A percentile compares a stretch with the other conserved stretches of the same genome.
Evolutionary conservation across 2,888 invertebrate species (phyloP).

Genomic region (Amphipyra tragopoginis): DNA sequence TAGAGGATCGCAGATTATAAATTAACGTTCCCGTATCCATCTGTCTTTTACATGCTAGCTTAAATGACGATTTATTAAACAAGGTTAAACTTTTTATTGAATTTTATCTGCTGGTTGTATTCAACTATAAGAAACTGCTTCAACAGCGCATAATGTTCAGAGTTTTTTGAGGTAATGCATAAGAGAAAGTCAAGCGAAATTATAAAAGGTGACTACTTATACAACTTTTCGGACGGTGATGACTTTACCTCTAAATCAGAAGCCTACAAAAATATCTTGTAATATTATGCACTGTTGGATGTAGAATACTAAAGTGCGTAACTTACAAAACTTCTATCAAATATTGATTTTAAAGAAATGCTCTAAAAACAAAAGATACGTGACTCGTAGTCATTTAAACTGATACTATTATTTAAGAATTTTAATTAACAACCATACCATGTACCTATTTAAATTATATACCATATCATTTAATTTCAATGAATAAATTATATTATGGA

Average conservation of each 20-base stretch:
- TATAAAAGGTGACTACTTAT: not conserved
- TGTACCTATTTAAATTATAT: slow-evolving; percentile 48
- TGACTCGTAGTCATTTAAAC: not conserved
- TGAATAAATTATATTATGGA: slow-evolving; percentile 32
- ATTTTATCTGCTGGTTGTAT: slow-evolving; percentile 14
- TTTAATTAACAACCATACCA: slow-evolving; percentile 22
- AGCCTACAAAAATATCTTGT: no score
- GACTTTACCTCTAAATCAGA: no score
- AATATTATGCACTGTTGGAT: not conserved
- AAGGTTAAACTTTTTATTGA: slow-evolving; percentile 36
- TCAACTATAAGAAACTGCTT: not conserved
- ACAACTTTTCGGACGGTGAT: not conserved
- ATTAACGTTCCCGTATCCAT: slow-evolving; percentile 4
- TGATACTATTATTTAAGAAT: no score
- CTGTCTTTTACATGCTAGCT: slow-evolving; percentile 17
- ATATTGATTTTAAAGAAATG: no score
- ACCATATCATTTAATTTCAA: slow-evolving; percentile 54
- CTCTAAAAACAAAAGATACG: slow-evolving; percentile 8
- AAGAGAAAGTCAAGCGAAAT: not conserved
- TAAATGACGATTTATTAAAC: slow-evolving; percentile 23
- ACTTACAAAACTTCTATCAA: no score
- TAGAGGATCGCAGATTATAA: slow-evolving; percentile 23
- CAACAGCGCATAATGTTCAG: not conserved
- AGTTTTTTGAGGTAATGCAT: not conserved
- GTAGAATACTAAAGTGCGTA: not conserved